Conservation (phyloP, 2,113 vertebrate species). For the Monopterus albus region DNA sequence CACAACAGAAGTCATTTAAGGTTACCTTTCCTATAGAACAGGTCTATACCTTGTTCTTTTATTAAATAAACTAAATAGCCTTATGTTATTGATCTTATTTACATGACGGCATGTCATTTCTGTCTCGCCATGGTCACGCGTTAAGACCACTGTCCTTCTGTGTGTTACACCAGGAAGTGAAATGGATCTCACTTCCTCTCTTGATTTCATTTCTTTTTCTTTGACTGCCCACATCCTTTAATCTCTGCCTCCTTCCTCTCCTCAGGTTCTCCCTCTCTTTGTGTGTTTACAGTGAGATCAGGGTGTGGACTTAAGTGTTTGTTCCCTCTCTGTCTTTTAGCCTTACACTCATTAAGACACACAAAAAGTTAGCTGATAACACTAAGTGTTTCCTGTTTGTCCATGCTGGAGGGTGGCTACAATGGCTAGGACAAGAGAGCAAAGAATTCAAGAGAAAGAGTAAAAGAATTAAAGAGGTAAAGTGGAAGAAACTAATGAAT, state of each 20-base stretch:
- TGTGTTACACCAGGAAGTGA: conserved; percentile 35
- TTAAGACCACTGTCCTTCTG: conserved; percentile 1
- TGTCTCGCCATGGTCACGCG: too few species aligned
- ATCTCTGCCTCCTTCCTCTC: too few species aligned
- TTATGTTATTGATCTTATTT: too few species aligned
- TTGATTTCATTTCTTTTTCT: conserved; percentile 28
- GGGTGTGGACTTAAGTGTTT: conserved; percentile 59
- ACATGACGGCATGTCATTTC: too few species aligned
- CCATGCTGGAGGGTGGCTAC: conserved; percentile 29
- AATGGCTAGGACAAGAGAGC: conserved; percentile 28
- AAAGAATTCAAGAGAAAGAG: neutral
- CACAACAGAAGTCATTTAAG: too few species aligned
- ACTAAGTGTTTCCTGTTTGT: conserved; percentile 75
- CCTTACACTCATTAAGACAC: conserved; percentile 63
- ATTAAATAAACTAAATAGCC: too few species aligned
- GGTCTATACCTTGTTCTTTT: too few species aligned
- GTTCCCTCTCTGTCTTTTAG: conserved; percentile 51
- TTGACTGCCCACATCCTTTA: neutral
- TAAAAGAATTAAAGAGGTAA: neutral
- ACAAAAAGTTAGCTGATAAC: conserved; percentile 66
- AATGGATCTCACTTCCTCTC: conserved; percentile 42
- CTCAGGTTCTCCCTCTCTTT: conserved; percentile 10
- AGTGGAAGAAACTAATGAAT: neutral
- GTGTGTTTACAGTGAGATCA: conserved; percentile 52
- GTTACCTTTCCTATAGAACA: too few species aligned